Evolutionary conservation across 2,888 invertebrate species (phyloP).

Genomic region (Pachydiplax longipennis): DNA sequence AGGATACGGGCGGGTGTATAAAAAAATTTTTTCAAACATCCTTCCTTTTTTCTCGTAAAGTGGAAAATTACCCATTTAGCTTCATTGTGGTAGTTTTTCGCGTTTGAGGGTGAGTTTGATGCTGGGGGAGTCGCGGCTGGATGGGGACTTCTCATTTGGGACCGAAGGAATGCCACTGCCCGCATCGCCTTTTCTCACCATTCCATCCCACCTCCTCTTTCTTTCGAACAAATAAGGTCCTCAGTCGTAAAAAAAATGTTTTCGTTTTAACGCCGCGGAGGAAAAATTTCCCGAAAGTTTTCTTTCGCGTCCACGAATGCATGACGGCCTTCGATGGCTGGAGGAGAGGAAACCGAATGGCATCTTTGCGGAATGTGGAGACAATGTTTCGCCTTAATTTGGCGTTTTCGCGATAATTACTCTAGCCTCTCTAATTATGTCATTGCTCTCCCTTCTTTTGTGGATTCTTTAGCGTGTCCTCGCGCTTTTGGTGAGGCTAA

Average conservation of each 20-base stretch:
- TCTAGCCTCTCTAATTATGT: no score
- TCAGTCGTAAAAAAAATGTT: background rate
- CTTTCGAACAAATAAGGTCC: background rate
- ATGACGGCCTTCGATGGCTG: background rate
- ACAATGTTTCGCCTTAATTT: no score
- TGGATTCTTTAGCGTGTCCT: no score
- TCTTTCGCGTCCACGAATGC: background rate
- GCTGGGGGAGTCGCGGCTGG: slow-evolving; percentile 8
- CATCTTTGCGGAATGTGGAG: no score
- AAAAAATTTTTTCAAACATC: slow-evolving; percentile 22
- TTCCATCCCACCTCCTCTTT: background rate
- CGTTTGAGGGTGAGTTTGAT: slow-evolving; percentile 47
- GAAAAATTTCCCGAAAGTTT: background rate
- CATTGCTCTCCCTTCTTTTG: no score
- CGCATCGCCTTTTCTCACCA: slow-evolving; percentile 13
- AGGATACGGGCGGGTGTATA: slow-evolving; percentile 18
- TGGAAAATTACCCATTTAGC: slow-evolving; percentile 50
- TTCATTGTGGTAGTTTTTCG: slow-evolving; percentile 46
- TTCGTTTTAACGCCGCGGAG: background rate
- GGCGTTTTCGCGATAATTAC: no score
- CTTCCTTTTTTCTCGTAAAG: slow-evolving; percentile 49
- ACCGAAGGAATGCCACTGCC: background rate
- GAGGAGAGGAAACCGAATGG: no score
- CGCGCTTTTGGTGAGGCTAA: no score
- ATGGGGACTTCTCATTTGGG: background rate